phyloP scores from a whole-genome alignment of 2,113 vertebrate species.

The Microcebus murinus region DNA sequence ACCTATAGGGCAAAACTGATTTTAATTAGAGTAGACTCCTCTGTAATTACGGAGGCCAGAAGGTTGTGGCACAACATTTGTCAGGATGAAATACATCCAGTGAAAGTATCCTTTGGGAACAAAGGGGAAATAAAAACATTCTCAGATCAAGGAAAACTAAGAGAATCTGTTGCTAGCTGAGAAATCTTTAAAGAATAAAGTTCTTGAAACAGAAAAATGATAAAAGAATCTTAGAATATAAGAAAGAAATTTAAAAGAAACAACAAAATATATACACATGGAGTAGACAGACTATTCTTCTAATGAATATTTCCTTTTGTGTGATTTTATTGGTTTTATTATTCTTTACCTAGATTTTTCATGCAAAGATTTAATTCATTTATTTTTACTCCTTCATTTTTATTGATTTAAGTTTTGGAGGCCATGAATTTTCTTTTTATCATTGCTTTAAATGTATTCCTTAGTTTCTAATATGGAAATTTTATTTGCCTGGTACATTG shows the following conservation, averaged over 20 bases:
- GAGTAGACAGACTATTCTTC: background rate
- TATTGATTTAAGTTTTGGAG: background rate
- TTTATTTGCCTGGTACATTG: background rate
- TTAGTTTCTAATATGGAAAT: background rate
- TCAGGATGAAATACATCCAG: background rate
- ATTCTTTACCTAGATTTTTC: background rate
- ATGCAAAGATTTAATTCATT: background rate
- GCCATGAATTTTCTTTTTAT: background rate
- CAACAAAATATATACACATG: background rate
- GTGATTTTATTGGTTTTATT: background rate
- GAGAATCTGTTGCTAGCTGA: background rate
- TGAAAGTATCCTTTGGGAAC: background rate
- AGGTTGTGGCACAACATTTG: background rate
- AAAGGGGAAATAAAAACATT: background rate
- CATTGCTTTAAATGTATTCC: background rate
- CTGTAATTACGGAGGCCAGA: background rate
- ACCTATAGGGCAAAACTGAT: background rate
- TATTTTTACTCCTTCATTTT: conserved; percentile 19
- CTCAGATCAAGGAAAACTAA: background rate
- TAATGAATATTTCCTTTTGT: background rate
- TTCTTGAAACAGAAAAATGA: background rate
- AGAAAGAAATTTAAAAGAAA: background rate
- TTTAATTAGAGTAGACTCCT: background rate
- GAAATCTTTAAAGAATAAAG: background rate
- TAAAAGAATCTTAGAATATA: background rate